Evolutionary conservation across 2,113 vertebrate genomes (phyloP), one percentile per base, ranked within the genome.

Genomic region (Myrmecophaga tridactyla): DNA sequence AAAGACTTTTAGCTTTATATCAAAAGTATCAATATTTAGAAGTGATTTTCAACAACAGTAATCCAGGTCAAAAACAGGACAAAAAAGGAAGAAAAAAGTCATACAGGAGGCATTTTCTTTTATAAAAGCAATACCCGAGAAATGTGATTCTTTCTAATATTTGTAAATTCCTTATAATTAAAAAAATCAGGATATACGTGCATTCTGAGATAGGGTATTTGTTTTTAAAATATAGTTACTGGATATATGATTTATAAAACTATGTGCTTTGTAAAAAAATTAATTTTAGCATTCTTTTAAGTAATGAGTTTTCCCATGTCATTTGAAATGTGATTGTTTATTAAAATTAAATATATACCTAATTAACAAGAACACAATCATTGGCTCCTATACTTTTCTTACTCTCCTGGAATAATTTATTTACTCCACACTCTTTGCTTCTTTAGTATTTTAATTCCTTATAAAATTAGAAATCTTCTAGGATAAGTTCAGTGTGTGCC

Each of bases 371-470:
- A 86, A 58, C 25, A 75, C 7, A 63, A 18, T 78, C 25, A n/a
- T 31, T 80, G 51, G 6, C 14, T 62, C 5, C 25, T 82, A 20
- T 27, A 56, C 0, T 58, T 67, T 86, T 34, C 36, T 76, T 86
- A 43, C 13, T 6, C 53, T 70, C 21, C 7, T 86, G 5, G 11
- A 21, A 9, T 78, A 72, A 23, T 72, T 84, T 43, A 58, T 48
- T 86, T 75, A 29, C 29, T 82, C 27, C 2, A 8, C 0, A 3
- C 21, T 78, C 14, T 86, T 56, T 58, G 7, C 56, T 96, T 76
- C 81, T 5, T 69, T 76, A 82, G 65, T 87, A 84, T 72, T 96
- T 90, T 23, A 69, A 78, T 63, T 85, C 2, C 18, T 89, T 90
- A 25, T 83, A 87, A 88, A 62, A 76, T 25, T 60, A 86, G 20